Conservation (phyloP, 2,888 invertebrate genomes). For the Lymantria monacha region DNA sequence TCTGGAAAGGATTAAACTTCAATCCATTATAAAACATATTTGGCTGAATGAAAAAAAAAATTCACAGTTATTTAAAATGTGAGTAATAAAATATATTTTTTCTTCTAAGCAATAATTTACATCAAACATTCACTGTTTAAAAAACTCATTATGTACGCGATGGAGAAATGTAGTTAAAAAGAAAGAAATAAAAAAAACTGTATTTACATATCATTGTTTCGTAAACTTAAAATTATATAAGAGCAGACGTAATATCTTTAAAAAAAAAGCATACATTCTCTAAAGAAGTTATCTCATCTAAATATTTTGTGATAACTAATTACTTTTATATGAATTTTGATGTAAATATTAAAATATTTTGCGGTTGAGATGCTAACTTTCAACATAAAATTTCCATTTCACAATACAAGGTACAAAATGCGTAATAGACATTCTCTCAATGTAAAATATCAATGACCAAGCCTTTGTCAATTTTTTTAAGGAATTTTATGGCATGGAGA, state of each 20-base stretch:
- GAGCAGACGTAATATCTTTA: neutral
- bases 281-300: constrained; percentile 10
- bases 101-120: constrained; percentile 4
- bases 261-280: neutral
- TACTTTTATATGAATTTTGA: constrained; percentile 3
- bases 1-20: too few relatives aligned
- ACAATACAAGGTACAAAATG: neutral
- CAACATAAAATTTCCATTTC: neutral
- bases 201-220: neutral
- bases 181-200: too few relatives aligned
- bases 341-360: neutral
- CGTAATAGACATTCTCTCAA: neutral
- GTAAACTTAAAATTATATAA: neutral
- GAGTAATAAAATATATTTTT: too few relatives aligned
- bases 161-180: too few relatives aligned
- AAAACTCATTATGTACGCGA: too few relatives aligned
- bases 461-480: too few relatives aligned
- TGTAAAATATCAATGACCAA: neutral
- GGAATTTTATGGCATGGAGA: too few relatives aligned
- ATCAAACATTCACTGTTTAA: too few relatives aligned
- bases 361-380: neutral
- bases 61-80: too few relatives aligned
- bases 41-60: too few relatives aligned
- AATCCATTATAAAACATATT: too few relatives aligned
- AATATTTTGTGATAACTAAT: neutral